phyloP scores from a whole-genome alignment of 2,888 invertebrate species.

The Zaprionus obscuricornis region DNA sequence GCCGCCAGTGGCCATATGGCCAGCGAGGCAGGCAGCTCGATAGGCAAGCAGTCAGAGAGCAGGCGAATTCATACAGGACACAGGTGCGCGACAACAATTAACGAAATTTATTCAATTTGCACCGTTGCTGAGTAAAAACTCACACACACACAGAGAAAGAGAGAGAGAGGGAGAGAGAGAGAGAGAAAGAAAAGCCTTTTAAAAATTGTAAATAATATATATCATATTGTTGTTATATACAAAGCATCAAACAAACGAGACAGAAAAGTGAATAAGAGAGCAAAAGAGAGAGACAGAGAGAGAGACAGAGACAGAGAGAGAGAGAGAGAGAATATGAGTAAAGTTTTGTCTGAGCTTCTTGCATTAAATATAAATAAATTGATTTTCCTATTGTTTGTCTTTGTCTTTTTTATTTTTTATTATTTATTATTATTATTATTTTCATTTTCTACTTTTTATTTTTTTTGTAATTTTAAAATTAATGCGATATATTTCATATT shows the following conservation, averaged over 20 bases:
- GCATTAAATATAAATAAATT: conserved; percentile 44
- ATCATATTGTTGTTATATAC: conserved; percentile 42
- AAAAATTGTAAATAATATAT: conserved; percentile 59
- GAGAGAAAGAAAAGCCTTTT: conserved; percentile 24
- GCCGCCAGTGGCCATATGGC: conserved; percentile 54
- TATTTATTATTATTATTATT: background rate
- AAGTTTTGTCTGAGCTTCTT: conserved; percentile 34
- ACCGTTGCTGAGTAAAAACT: conserved; percentile 46
- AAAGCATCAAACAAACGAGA: no score
- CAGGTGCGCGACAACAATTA: conserved; percentile 74
- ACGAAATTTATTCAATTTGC: conserved; percentile 77
- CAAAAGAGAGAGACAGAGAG: no score
- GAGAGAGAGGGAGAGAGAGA: background rate
- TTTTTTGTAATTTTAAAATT: no score
- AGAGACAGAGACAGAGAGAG: no score
- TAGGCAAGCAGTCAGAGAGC: conserved; percentile 1
- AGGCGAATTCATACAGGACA: conserved; percentile 25
- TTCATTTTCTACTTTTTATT: conserved; percentile 13
- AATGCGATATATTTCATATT: conserved; percentile 21
- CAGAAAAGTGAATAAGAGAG: no score
- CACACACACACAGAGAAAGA: no score
- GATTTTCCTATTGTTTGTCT: conserved; percentile 10
- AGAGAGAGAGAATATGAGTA: no score
- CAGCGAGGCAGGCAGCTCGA: background rate
- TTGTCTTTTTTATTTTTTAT: conserved; percentile 11